Conservation (phyloP, 2,113 vertebrate species). For the Tragelaphus buxtoni region DNA sequence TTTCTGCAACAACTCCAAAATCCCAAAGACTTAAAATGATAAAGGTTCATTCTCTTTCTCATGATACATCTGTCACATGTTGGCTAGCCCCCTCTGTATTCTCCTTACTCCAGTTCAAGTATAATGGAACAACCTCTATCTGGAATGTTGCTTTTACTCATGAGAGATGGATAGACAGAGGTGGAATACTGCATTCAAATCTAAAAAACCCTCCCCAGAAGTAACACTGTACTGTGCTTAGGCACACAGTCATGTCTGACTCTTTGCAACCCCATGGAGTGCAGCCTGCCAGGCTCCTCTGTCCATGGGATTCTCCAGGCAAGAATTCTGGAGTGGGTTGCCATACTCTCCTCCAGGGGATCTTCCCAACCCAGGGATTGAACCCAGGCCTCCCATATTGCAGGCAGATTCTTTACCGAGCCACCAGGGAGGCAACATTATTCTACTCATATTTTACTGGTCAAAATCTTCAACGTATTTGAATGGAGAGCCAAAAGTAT, state of each 20-base stretch:
- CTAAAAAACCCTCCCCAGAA: not conserved
- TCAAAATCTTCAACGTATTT: not conserved
- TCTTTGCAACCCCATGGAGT: not conserved
- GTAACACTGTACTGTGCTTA: not conserved
- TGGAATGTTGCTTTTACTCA: not conserved
- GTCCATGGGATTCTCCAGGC: not conserved
- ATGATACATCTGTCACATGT: not conserved
- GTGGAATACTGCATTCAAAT: not conserved
- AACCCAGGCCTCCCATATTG: not conserved
- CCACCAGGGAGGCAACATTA: not conserved
- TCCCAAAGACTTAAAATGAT: not conserved
- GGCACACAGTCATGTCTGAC: rapidly evolving
- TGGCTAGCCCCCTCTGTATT: not conserved
- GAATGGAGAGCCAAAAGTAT: not conserved
- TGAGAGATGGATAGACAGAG: not conserved
- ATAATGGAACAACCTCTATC: not conserved
- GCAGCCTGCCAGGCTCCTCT: not conserved
- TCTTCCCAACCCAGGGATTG: not conserved
- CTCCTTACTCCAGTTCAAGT: not conserved
- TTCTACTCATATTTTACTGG: not conserved
- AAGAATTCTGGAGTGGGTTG: not conserved
- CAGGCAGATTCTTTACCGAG: not conserved
- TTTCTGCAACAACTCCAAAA: not conserved
- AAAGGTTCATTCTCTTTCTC: not conserved
- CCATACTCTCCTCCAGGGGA: not conserved